These are phyloP conservation scores for Polymixis flavicincta DNA, from an alignment of 2,888 invertebrate genomes.

Conservation along the genomic window DNA sequence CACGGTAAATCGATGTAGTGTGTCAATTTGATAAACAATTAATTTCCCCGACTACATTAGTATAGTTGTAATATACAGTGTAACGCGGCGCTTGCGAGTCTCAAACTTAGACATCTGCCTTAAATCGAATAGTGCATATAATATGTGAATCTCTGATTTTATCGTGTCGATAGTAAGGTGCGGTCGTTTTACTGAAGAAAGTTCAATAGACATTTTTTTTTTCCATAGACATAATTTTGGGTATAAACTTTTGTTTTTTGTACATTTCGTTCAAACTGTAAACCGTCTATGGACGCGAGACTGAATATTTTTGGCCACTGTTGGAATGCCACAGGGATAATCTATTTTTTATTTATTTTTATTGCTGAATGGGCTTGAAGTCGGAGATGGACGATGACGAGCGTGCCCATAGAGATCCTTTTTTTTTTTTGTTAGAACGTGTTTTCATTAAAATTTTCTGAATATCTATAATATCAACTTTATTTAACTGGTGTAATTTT, in stretches of 20 bases:
- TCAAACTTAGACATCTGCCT: slow-evolving; percentile 64
- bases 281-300: neutral
- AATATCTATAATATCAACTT: no score
- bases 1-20: neutral
- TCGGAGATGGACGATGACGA: no score
- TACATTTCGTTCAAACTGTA: neutral
- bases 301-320: neutral
- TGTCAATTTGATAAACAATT: neutral
- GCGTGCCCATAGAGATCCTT: no score
- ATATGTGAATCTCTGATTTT: slow-evolving; percentile 70
- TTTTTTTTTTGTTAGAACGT: no score
- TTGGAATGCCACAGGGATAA: neutral
- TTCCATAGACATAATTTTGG: no score
- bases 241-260: neutral
- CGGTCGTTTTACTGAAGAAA: slow-evolving; percentile 27
- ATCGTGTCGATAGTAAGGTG: slow-evolving; percentile 33
- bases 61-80: slow-evolving; percentile 49
- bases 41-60: slow-evolving; percentile 18
- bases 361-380: no score
- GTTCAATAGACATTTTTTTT: neutral
- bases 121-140: slow-evolving; percentile 58
- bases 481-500: neutral
- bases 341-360: neutral
- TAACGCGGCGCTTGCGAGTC: slow-evolving; percentile 59
- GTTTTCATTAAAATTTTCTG: no score